Evolutionary conservation across 2,113 vertebrate genomes (phyloP).

Genomic region (Tapirus terrestris): DNA sequence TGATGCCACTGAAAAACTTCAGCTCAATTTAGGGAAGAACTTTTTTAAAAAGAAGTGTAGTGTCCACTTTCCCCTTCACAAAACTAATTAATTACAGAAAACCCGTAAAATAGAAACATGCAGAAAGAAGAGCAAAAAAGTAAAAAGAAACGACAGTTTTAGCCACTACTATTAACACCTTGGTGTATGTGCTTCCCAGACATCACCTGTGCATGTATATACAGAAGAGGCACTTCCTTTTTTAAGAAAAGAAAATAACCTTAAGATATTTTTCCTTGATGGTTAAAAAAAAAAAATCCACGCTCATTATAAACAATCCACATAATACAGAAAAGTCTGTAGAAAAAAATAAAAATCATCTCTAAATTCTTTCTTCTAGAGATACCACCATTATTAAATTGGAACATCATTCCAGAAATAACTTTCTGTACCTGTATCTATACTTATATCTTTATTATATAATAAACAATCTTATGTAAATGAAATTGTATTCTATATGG

Average conservation of each 20-base stretch:
- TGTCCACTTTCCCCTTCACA: background rate
- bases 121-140: background rate
- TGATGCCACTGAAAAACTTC: background rate
- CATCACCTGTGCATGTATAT: background rate
- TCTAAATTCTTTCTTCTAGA: background rate
- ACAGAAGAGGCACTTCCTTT: background rate
- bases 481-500: background rate
- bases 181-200: background rate
- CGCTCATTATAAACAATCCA: background rate
- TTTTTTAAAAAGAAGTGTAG: background rate
- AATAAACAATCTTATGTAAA: background rate
- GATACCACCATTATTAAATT: background rate
- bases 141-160: background rate
- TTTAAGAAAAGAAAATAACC: background rate
- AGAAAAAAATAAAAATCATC: background rate
- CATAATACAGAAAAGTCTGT: background rate
- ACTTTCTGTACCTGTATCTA: background rate
- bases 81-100: conserved; percentile 26
- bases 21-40: background rate
- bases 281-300: background rate
- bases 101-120: background rate
- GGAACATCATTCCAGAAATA: background rate
- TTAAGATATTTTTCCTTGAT: too few relatives aligned
- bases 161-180: background rate
- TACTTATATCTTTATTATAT: background rate